Base-by-base conservation (phyloP, 2,888 invertebrate genomes). In the Tetanocera ferruginea region DNA sequence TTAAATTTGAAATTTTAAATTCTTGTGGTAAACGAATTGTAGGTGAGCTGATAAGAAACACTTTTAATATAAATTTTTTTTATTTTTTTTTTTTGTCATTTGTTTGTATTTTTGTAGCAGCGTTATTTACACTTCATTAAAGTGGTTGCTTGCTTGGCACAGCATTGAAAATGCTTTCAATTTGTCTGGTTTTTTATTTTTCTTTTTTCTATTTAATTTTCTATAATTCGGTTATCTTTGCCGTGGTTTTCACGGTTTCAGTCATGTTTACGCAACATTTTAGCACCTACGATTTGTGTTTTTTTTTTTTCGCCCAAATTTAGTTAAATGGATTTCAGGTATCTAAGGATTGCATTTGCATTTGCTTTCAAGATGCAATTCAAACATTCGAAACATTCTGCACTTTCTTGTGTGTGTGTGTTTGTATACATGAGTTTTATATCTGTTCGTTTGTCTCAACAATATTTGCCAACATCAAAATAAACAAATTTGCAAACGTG, bases 231-330 rank as follows among this genome's bases (percentile, higher is more conserved):
- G 23, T 74, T 62, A 23, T 51, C 64, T 23, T 34, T 17, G 51
- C 34, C 43, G 62, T 37, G 31, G 31, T 71, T 55, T 72, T 72
- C 71, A 31, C 67, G 43, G 67, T 37, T 52, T 70, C 31, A 55
- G n/a, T 57, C 28, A 76, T 17, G 49, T 14, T 69, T 69, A 49
- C 70, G 76, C 76, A 60, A 67, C 69, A 60, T 69, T 76, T 76
- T 76, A 70, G 57, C 69, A 60, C 60, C 49, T 60, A 69, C 70
- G 49, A 31, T 25, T 51, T 8, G 25, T 51, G 3, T 23, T 69
- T 60, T 28, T 69, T 43, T 60, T 43, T 31, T 69, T 17, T 37
- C 37, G n/a, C n/a, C n/a, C n/a, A n/a, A 37, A 8, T 37, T 37
- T n/a, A n/a, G n/a, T 8, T 37, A 37, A 37, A 37, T 37, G 37